phyloP scores from a whole-genome alignment of 1,140 invertebrate genomes.

The Harlomillsia oculata region DNA sequence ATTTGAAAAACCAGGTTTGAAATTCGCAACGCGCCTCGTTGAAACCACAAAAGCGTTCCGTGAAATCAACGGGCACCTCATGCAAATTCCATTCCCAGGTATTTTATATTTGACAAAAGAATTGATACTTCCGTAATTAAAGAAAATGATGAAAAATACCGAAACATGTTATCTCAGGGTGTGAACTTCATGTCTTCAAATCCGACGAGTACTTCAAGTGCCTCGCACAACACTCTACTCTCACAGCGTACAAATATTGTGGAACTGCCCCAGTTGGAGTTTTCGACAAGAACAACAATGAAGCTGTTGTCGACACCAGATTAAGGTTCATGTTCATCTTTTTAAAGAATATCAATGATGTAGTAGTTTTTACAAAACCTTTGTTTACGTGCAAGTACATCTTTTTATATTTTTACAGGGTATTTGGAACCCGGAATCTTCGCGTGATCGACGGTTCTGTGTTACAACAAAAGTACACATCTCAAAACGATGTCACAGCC shows the following conservation, averaged over 20 bases:
- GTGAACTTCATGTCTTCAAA: conserved; percentile 5
- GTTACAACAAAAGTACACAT: not conserved
- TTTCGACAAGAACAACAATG: not conserved
- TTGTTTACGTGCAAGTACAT: not conserved
- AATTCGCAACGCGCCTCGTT: conserved; percentile 13
- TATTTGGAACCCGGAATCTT: not conserved
- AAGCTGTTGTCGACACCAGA: conserved; percentile 6
- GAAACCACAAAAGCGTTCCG: conserved; percentile 11
- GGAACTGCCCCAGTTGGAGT: conserved; percentile 15
- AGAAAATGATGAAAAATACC: no score
- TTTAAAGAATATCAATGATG: no score
- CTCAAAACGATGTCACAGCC: not conserved
- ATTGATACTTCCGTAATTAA: no score
- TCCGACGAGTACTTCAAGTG: conserved; percentile 8
- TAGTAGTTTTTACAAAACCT: not conserved
- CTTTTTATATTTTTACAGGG: not conserved
- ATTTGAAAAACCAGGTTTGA: not conserved
- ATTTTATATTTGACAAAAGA: no score
- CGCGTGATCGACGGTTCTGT: not conserved
- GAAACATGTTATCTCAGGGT: no score
- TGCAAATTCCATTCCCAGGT: conserved; percentile 41
- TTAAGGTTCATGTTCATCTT: not conserved
- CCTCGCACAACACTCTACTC: not conserved
- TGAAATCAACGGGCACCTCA: conserved; percentile 9
- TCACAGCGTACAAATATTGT: conserved; percentile 17